These are phyloP conservation scores for Dolichotis patagonum DNA, from an alignment of 2,113 vertebrate species.

Conservation along the genomic window DNA sequence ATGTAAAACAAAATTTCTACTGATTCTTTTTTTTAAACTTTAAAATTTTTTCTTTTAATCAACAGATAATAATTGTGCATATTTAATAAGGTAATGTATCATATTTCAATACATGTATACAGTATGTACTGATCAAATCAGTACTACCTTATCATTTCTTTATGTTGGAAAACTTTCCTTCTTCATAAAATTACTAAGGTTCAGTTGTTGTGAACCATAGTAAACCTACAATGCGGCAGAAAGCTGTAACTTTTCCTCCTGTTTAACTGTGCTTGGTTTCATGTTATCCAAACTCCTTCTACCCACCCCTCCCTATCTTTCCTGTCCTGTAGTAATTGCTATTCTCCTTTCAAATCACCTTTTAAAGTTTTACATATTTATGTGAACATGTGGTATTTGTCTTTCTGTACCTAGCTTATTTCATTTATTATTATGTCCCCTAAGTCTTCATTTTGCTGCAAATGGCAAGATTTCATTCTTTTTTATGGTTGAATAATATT, in stretches of 20 bases:
- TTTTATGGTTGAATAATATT: neutral
- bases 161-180: neutral
- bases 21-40: neutral
- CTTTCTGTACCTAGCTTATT: neutral
- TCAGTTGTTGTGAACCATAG: neutral
- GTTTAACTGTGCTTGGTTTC: no score
- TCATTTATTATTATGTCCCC: neutral
- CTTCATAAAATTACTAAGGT: neutral
- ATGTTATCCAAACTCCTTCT: neutral
- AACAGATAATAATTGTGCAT: neutral
- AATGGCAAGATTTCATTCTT: neutral
- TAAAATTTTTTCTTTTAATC: neutral
- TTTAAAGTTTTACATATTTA: neutral
- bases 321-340: neutral
- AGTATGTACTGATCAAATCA: neutral
- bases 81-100: neutral
- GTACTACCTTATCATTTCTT: neutral
- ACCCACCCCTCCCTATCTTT: accelerated
- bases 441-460: neutral
- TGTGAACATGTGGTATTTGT: neutral
- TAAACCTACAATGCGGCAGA: neutral
- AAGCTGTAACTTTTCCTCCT: no score
- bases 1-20: neutral
- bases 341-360: neutral
- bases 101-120: neutral